These are phyloP conservation scores for Zaprionus inermis DNA, from an alignment of 1,140 invertebrate species.

Conservation along the genomic window DNA sequence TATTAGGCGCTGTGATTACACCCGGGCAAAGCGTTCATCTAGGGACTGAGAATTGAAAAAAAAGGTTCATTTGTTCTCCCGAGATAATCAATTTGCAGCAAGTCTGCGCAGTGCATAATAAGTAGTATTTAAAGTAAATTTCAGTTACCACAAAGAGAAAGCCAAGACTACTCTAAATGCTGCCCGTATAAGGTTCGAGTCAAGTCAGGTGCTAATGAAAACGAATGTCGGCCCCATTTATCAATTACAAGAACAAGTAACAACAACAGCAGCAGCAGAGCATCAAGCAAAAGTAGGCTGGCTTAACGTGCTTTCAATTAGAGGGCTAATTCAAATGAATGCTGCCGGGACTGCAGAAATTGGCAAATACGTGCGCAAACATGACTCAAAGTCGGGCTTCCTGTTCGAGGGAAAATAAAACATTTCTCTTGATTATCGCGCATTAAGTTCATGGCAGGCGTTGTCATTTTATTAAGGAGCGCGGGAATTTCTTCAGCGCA, in stretches of 20 bases:
- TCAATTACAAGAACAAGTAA: constrained; percentile 60
- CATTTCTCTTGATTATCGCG: constrained; percentile 67
- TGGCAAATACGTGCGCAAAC: constrained; percentile 43
- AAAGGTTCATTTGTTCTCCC: not conserved
- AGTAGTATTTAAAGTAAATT: not conserved
- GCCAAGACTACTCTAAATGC: not conserved
- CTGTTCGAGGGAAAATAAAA: constrained; percentile 31
- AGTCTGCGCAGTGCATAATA: not conserved
- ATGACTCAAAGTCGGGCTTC: constrained; percentile 13
- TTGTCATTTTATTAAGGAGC: constrained; percentile 38
- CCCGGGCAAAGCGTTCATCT: too few species aligned
- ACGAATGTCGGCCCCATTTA: constrained; percentile 57
- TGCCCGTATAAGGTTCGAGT: too few species aligned
- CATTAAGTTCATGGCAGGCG: constrained; percentile 58
- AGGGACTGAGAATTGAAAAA: not conserved
- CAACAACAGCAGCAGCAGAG: constrained; percentile 4
- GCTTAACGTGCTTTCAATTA: constrained; percentile 67
- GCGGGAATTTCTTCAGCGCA: not conserved
- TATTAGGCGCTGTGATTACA: not conserved
- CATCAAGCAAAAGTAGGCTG: constrained; percentile 15
- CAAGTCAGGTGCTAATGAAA: constrained; percentile 52
- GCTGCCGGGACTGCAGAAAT: constrained; percentile 28
- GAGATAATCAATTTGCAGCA: not conserved
- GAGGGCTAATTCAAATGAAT: constrained; percentile 46
- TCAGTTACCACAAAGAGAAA: not conserved